Evolutionary conservation across 2,888 invertebrate genomes (phyloP).

Genomic region (Phortica okadai): DNA sequence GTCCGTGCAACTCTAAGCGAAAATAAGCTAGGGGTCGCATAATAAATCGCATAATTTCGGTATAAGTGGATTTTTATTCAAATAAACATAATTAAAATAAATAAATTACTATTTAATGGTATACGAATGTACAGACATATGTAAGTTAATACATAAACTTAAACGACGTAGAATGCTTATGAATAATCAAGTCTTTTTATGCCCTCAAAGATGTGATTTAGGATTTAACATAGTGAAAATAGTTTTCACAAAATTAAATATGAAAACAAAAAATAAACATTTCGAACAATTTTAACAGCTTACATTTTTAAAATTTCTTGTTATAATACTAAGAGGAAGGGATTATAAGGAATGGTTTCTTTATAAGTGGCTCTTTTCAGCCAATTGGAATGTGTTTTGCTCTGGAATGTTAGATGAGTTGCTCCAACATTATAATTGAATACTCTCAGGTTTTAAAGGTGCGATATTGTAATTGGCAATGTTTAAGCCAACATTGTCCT

Average conservation of each 20-base stretch:
- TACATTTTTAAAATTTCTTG: too few species aligned
- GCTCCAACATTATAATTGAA: background rate
- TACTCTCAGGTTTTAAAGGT: too few species aligned
- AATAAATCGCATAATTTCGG: background rate
- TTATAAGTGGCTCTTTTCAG: background rate
- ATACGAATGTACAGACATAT: background rate
- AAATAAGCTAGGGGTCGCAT: too few species aligned
- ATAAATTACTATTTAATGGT: conserved; percentile 3
- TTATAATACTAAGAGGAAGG: too few species aligned
- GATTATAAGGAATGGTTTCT: background rate
- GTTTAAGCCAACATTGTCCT: too few species aligned
- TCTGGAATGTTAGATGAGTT: too few species aligned
- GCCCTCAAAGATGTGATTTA: background rate
- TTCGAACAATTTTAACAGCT: background rate
- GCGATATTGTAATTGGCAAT: too few species aligned
- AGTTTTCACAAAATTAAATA: background rate
- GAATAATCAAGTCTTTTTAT: conserved; percentile 68
- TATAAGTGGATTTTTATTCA: background rate
- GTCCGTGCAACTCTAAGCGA: too few species aligned
- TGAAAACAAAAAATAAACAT: background rate
- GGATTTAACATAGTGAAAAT: background rate
- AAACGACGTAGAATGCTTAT: conserved; percentile 54
- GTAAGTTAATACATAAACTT: conserved; percentile 6
- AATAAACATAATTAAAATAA: conserved; percentile 11
- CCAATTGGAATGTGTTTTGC: background rate